A percentile compares a stretch with the other conserved stretches of the same genome.
Evolutionary conservation across 2,888 invertebrate genomes (phyloP).

Genomic region (Neoaliturus tenellus): DNA sequence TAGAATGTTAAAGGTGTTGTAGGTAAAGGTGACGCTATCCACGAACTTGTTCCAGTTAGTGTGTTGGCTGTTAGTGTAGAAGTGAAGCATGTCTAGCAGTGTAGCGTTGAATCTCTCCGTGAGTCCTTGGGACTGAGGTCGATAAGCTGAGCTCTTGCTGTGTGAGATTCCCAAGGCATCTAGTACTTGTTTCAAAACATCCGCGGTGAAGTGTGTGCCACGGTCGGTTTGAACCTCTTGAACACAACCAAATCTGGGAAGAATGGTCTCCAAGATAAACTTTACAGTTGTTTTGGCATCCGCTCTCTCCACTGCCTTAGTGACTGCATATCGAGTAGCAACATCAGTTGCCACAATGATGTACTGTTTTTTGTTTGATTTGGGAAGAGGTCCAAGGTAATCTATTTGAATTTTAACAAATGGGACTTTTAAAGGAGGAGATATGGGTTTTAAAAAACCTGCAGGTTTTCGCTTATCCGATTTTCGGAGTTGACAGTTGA

Average conservation of each 20-base stretch:
- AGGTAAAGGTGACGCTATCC: background rate
- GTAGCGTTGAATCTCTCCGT: slow-evolving; percentile 42
- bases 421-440: background rate
- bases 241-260: slow-evolving; percentile 22
- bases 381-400: slow-evolving; percentile 37
- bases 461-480: background rate
- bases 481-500: slow-evolving; percentile 32
- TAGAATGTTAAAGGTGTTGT: slow-evolving; percentile 38
- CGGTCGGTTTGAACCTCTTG: slow-evolving; percentile 25
- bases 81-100: background rate
- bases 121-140: slow-evolving; percentile 29
- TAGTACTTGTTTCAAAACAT: background rate
- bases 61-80: slow-evolving; percentile 13
- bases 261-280: slow-evolving; percentile 7
- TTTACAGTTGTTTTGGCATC: slow-evolving; percentile 38
- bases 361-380: slow-evolving; percentile 30
- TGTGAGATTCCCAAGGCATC: slow-evolving; percentile 15
- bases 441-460: slow-evolving; percentile 47
- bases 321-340: slow-evolving; percentile 20
- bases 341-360: slow-evolving; percentile 46
- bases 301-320: slow-evolving; percentile 18
- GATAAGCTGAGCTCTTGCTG: slow-evolving; percentile 20
- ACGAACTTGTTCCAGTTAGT: slow-evolving; percentile 22
- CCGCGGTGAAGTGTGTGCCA: slow-evolving; percentile 39
- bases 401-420: slow-evolving; percentile 19